These are phyloP conservation scores for Protosalanx chinensis DNA, from an alignment of 2,797 vertebrate species.

Conservation along the genomic window DNA sequence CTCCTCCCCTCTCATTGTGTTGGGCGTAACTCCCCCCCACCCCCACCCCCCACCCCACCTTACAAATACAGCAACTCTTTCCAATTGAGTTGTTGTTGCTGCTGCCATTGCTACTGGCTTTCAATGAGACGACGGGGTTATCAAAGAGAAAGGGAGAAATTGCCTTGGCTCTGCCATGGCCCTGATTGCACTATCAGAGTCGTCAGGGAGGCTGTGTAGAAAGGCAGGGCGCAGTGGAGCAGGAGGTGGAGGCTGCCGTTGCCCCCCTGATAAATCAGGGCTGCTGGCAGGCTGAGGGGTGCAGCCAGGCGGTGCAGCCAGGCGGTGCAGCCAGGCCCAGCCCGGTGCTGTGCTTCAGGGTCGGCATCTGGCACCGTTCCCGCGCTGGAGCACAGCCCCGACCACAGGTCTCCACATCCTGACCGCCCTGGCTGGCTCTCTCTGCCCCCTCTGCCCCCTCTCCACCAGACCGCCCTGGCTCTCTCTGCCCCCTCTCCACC, in stretches of 20 bases:
- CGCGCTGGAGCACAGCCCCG: conserved; percentile 2
- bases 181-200: conserved; percentile 83
- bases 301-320: conserved; percentile 73
- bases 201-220: conserved; percentile 82
- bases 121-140: conserved; percentile 74
- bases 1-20: conserved; percentile 67
- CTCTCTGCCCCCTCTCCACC: too few species aligned
- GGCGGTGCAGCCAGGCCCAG: conserved; percentile 68
- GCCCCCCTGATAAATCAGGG: conserved; percentile 80
- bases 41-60: conserved; percentile 32
- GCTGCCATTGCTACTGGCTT: conserved; percentile 76
- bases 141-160: conserved; percentile 83
- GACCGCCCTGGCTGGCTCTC: conserved; percentile 16
- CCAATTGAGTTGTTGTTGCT: conserved; percentile 80
- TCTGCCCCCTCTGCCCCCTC: conserved; percentile 4
- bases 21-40: conserved; percentile 67
- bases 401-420: conserved; percentile 14
- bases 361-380: conserved; percentile 67
- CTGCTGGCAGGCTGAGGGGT: conserved; percentile 69
- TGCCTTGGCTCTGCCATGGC: conserved; percentile 80
- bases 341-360: conserved; percentile 71
- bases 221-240: conserved; percentile 73
- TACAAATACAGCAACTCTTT: conserved; percentile 75
- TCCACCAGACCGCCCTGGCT: too few species aligned
- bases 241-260: conserved; percentile 72